Evolutionary conservation across 2,797 vertebrate genomes (phyloP).

Genomic region (Acanthurus tractus): DNA sequence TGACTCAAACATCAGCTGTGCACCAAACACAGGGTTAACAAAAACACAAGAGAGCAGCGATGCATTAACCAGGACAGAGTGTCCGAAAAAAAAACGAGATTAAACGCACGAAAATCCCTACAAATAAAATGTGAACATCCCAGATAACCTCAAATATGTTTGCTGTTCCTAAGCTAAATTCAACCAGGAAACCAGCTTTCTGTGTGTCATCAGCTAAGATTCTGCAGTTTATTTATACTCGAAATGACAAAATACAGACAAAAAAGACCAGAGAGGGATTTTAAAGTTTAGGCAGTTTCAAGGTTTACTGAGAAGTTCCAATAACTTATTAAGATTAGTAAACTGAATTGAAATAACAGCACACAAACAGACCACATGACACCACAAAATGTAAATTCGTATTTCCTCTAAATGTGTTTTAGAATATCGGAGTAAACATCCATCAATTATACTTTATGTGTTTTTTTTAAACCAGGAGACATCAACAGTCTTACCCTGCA

Average conservation of each 20-base stretch:
- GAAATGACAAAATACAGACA: slow-evolving; percentile 9
- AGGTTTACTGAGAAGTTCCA: background rate
- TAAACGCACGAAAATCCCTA: background rate
- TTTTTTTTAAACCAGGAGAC: background rate
- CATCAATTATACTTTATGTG: background rate
- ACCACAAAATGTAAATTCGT: background rate
- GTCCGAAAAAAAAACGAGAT: background rate
- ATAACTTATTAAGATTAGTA: background rate
- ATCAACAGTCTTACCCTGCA: background rate
- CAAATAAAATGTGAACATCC: background rate
- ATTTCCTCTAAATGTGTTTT: background rate
- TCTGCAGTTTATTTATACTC: slow-evolving; percentile 5
- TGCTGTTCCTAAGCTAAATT: background rate
- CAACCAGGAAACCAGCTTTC: background rate
- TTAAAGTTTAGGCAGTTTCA: background rate
- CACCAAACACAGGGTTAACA: background rate
- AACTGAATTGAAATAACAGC: background rate
- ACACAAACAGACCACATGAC: background rate
- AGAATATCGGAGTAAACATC: background rate
- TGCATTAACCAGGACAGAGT: no score
- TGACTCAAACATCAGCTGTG: slow-evolving; percentile 6
- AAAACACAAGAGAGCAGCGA: background rate
- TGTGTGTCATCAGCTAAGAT: slow-evolving; percentile 1
- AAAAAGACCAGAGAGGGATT: background rate
- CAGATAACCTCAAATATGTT: background rate